Evolutionary conservation across 2,888 invertebrate genomes (phyloP), one percentile per base, ranked within the genome.

Genomic region (Watsonalla cultraria): DNA sequence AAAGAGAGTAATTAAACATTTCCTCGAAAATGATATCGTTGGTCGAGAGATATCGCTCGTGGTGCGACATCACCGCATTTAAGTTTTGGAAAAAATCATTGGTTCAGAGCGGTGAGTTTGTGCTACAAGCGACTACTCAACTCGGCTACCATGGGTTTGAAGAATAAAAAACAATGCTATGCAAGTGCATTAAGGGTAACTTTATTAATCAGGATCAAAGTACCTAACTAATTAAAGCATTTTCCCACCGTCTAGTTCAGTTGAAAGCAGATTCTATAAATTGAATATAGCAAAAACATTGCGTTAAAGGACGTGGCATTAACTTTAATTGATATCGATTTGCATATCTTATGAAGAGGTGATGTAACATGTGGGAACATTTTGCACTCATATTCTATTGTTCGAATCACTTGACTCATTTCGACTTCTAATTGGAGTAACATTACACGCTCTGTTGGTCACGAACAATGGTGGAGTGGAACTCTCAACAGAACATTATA

Each of bases 401-500:
- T 68, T 51, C 59, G 52, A 54, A 67, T 70, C 71, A 58, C 60
- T 53, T 54, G 61, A 58, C 66, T 67, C 70, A 71, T 83, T 83
- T 79, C 68, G 74, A 72, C 65, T 58, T 64, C 61, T 83, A 84
- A 85, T 84, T 82, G 77, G 72, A 73, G 76, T 76, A 70, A 77
- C 74, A 78, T 82, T 85, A 84, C 84, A 82, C 83, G 79, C 72
- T 76, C 66, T 72, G 78, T 64, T 76, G 63, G 65, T 62, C 67
- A 54, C 65, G 58, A 65, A 84, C 80, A 82, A 83, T 84, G 70
- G 77, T 65, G 79, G 83, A 85, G 84, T 80, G 75, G 68, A 68
- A 48, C 13, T 48, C n/a, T 37, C 13, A 37, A 13, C 2, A 5
- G 37, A 35, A 37, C 35, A 14, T n/a, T 37, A 15, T 8, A 37